Conservation (phyloP, 92 coral and sea anemone genomes). For the Hydrozoanthus gracilis region DNA sequence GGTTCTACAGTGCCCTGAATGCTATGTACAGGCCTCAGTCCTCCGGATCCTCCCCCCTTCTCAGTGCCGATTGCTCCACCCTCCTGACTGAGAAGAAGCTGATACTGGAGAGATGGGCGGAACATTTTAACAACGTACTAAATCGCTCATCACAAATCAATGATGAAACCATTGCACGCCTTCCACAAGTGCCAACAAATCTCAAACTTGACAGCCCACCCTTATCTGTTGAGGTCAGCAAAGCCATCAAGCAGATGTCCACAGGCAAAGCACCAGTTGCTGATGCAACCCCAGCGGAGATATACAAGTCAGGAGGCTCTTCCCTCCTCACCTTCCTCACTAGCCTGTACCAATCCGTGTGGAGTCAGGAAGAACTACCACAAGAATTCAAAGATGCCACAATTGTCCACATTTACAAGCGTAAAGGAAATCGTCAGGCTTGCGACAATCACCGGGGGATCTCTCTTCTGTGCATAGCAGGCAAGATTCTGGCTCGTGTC, state of each 20-base stretch:
- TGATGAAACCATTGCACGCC: neutral
- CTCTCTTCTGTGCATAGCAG: conserved; percentile 51
- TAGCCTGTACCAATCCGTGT: conserved; percentile 1
- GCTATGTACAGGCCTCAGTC: neutral
- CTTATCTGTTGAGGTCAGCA: neutral
- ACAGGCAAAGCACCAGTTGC: conserved; percentile 10
- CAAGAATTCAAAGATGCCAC: too few species aligned
- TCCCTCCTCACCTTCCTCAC: conserved; percentile 2
- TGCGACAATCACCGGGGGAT: conserved; percentile 62
- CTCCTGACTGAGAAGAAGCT: neutral
- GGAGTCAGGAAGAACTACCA: too few species aligned
- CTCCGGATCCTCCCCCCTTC: neutral
- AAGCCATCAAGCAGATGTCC: conserved; percentile 19
- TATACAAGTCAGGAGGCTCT: conserved; percentile 25
- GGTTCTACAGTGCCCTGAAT: neutral
- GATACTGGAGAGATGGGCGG: conserved; percentile 10
- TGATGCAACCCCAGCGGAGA: neutral
- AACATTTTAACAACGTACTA: conserved; percentile 7
- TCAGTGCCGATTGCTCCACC: neutral
- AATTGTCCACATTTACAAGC: too few species aligned
- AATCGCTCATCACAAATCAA: neutral
- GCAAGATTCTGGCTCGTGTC: too few species aligned
- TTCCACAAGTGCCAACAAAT: neutral
- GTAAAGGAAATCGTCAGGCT: too few species aligned
- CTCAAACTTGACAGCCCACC: neutral